phyloP scores from a whole-genome alignment of 2,888 invertebrate genomes.

The Laspeyria flexula region DNA sequence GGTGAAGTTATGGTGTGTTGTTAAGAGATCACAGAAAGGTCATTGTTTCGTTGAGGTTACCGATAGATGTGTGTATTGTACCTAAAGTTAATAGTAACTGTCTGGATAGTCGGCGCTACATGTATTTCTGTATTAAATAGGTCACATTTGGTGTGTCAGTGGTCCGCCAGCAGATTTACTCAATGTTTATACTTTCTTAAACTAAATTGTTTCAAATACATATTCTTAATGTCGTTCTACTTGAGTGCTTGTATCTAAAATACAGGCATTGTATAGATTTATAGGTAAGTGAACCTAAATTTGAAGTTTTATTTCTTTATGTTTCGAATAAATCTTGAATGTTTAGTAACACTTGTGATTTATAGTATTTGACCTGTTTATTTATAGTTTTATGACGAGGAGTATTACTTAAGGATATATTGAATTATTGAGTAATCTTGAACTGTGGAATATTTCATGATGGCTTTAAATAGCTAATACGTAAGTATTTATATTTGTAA shows the following conservation, averaged over 20 bases:
- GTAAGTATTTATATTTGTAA: no score
- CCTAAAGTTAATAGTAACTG: background rate
- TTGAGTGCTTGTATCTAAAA: slow-evolving; percentile 19
- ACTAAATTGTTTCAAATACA: slow-evolving; percentile 28
- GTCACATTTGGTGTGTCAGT: slow-evolving; percentile 56
- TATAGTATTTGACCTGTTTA: slow-evolving; percentile 14
- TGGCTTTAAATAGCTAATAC: no score
- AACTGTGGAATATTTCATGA: no score
- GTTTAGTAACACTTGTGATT: slow-evolving; percentile 24
- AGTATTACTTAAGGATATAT: slow-evolving; percentile 14
- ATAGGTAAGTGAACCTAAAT: background rate
- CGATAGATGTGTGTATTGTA: background rate
- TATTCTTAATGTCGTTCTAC: slow-evolving; percentile 19
- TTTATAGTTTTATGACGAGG: slow-evolving; percentile 23
- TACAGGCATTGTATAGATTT: slow-evolving; percentile 19
- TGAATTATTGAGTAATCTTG: background rate
- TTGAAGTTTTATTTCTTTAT: slow-evolving; percentile 10
- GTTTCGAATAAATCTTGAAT: slow-evolving; percentile 15
- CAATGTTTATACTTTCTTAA: slow-evolving; percentile 39
- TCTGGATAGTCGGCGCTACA: background rate
- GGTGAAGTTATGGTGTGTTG: slow-evolving; percentile 28
- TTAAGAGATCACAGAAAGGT: slow-evolving; percentile 11
- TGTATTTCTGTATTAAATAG: slow-evolving; percentile 53
- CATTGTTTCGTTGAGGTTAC: background rate
- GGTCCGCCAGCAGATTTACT: slow-evolving; percentile 57